phyloP scores from a whole-genome alignment of 2,113 vertebrate species.

The Cavia porcellus region DNA sequence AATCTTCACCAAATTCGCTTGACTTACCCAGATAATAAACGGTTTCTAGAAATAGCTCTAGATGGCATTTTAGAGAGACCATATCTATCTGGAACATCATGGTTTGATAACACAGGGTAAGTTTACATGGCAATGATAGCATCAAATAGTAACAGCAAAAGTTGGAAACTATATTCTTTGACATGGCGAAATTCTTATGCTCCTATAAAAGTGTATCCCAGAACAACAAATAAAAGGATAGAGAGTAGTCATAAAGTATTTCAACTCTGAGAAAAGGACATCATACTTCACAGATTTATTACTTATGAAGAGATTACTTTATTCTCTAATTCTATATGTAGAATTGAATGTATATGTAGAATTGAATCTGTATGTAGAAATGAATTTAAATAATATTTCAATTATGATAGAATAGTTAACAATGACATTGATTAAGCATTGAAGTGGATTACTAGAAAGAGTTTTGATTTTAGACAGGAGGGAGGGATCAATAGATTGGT shows the following conservation, averaged over 20 bases:
- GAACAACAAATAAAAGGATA: constrained; percentile 25
- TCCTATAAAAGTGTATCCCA: not conserved
- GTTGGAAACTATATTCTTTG: constrained; percentile 13
- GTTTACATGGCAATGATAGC: not conserved
- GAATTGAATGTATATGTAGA: not conserved
- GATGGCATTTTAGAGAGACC: constrained; percentile 10
- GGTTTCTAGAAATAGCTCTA: not conserved
- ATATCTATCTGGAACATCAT: not conserved
- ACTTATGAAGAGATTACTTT: constrained; percentile 60
- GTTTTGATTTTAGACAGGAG: constrained; percentile 38
- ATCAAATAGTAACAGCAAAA: constrained; percentile 22
- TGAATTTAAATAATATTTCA: constrained; percentile 58
- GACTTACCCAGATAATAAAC: constrained; percentile 3
- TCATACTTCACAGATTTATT: constrained; percentile 24
- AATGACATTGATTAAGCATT: constrained; percentile 51
- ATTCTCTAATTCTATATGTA: constrained; percentile 49
- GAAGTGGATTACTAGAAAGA: constrained; percentile 51
- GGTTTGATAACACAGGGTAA: not conserved
- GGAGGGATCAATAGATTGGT: not conserved
- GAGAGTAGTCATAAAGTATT: not conserved
- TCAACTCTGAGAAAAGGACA: constrained; percentile 26
- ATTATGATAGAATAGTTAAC: constrained; percentile 38
- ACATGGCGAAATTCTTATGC: not conserved
- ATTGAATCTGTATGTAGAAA: constrained; percentile 3
- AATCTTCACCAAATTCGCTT: not conserved